Conservation (phyloP, 2,888 invertebrate species). For the Catocala sponsa region DNA sequence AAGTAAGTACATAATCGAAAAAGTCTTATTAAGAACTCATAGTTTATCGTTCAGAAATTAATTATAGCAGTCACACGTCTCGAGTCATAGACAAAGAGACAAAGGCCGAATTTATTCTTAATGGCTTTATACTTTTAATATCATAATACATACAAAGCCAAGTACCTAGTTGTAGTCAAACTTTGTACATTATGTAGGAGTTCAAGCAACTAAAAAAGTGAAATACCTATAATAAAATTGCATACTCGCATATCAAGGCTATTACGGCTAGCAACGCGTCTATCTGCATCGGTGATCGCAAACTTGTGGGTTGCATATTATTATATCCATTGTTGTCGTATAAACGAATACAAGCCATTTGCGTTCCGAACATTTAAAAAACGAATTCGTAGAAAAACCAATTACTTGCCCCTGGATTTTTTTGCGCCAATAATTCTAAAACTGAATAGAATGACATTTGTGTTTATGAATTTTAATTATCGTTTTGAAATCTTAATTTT, state of each 20-base stretch:
- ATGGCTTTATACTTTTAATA: not conserved
- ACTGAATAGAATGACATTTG: too few species aligned
- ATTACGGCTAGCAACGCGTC: conserved; percentile 26
- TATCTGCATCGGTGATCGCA: conserved; percentile 40
- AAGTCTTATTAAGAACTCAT: not conserved
- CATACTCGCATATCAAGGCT: conserved; percentile 36
- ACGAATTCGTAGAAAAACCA: too few species aligned
- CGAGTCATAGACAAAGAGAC: conserved; percentile 1
- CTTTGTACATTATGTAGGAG: not conserved
- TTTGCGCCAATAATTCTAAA: too few species aligned
- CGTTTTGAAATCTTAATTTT: too few species aligned
- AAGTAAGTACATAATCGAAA: not conserved
- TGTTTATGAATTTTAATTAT: too few species aligned
- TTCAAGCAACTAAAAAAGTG: conserved; percentile 4
- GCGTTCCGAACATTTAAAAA: conserved; percentile 7
- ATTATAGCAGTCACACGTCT: not conserved
- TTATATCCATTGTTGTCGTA: conserved; percentile 1
- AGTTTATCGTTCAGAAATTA: not conserved
- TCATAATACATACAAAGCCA: not conserved
- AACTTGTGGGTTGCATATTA: conserved; percentile 18
- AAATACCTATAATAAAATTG: conserved; percentile 4
- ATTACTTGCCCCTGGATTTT: too few species aligned
- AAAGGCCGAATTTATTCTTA: not conserved
- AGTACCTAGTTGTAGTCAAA: not conserved
- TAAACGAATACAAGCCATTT: conserved; percentile 8